Evolutionary conservation across 2,888 invertebrate genomes (phyloP).

Genomic region (Notodonta ziczac): DNA sequence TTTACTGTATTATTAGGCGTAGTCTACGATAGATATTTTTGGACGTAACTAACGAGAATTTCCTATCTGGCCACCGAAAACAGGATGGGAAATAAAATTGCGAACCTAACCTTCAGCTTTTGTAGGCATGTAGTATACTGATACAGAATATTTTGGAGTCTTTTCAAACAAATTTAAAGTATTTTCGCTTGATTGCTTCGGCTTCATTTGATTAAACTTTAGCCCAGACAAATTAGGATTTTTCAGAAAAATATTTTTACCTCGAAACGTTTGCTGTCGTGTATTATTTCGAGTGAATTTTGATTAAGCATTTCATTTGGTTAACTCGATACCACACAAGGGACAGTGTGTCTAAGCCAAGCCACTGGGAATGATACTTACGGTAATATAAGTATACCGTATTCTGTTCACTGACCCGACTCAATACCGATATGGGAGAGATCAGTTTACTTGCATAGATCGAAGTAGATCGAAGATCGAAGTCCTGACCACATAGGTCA

Average conservation of each 20-base stretch:
- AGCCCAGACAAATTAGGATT: too few relatives aligned
- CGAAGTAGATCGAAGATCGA: neutral
- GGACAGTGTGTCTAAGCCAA: conserved; percentile 6
- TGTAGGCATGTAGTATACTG: neutral
- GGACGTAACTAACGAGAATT: neutral
- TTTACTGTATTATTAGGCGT: neutral
- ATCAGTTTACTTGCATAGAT: conserved; percentile 25
- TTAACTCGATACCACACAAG: neutral
- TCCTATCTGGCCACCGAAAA: neutral
- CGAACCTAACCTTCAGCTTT: neutral
- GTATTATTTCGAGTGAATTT: too few relatives aligned
- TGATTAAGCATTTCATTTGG: too few relatives aligned
- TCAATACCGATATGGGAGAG: conserved; percentile 28
- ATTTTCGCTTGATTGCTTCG: too few relatives aligned
- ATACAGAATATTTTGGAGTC: neutral
- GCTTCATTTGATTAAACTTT: too few relatives aligned
- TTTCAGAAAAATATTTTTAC: too few relatives aligned
- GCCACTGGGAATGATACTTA: conserved; percentile 8
- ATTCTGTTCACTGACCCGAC: conserved; percentile 24
- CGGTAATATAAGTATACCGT: conserved; percentile 11
- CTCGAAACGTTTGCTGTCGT: too few relatives aligned
- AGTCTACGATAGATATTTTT: neutral
- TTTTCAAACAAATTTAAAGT: too few relatives aligned
- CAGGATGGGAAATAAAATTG: conserved; percentile 1
- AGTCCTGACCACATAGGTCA: conserved; percentile 4